These are phyloP conservation scores for Drosophila rufa DNA, from an alignment of 1,140 invertebrate species.

Conservation along the genomic window DNA sequence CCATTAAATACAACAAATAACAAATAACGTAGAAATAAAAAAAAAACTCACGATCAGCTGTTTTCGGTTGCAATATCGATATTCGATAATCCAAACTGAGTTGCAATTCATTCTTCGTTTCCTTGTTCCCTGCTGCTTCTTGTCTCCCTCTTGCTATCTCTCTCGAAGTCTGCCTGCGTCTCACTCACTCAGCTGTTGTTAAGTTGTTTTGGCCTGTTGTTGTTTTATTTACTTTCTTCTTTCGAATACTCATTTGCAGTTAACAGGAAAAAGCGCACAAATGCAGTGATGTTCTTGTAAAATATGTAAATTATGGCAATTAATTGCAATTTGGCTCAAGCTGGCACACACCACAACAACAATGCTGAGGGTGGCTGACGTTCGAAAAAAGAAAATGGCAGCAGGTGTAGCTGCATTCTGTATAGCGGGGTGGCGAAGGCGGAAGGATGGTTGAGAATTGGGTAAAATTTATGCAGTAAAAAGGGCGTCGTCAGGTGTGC, in stretches of 20 bases:
- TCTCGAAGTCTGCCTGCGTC: not conserved
- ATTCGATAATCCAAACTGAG: slow-evolving; percentile 28
- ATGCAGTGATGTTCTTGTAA: slow-evolving; percentile 46
- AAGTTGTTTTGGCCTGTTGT: slow-evolving; percentile 7
- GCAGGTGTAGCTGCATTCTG: slow-evolving; percentile 68
- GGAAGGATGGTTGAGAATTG: slow-evolving; percentile 9
- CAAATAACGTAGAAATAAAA: slow-evolving; percentile 5
- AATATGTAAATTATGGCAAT: slow-evolving; percentile 78
- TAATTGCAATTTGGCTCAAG: slow-evolving; percentile 75
- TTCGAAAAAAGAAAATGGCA: slow-evolving; percentile 73
- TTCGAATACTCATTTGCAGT: slow-evolving; percentile 9
- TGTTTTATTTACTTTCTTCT: slow-evolving; percentile 7
- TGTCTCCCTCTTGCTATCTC: not conserved
- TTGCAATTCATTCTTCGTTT: slow-evolving; percentile 29
- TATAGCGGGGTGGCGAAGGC: not conserved
- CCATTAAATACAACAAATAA: slow-evolving; percentile 1
- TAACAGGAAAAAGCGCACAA: slow-evolving; percentile 15
- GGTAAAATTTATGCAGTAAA: slow-evolving; percentile 63
- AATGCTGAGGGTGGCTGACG: slow-evolving; percentile 66
- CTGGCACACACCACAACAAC: slow-evolving; percentile 38
- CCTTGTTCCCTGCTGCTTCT: not conserved
- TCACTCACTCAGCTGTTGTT: slow-evolving; percentile 35
- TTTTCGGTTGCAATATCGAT: slow-evolving; percentile 34
- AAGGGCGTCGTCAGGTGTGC: slow-evolving; percentile 62
- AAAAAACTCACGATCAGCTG: slow-evolving; percentile 38